Evolutionary conservation across 2,113 vertebrate species (phyloP), one percentile per base, ranked within the genome.

Genomic region (Nycticryphes semicollaris): DNA sequence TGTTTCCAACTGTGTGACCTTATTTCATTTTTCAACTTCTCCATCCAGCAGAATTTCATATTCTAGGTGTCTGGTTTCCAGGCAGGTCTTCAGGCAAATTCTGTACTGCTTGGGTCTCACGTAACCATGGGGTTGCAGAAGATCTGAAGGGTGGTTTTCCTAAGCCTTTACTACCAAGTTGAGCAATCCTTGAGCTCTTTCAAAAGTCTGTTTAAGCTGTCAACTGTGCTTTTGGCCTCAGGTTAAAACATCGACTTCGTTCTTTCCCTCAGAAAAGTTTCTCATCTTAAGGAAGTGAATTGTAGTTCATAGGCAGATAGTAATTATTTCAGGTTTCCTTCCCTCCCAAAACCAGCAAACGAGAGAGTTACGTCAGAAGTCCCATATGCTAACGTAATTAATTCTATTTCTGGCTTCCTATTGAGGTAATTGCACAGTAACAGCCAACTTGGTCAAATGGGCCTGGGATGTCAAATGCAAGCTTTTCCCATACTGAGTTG

Each of bases 291-390:
- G 92, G 93, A 93, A 91, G 69, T 45, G 33, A 64, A 39, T 72
- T 62, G 87, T 85, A 82, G 82, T 96, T 96, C 91, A 79, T 85
- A 87, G 94, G 82, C 45, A 82, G 80, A 84, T 64, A 94, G 84
- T 94, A 87, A 93, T 96, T 96, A 93, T 94, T 96, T 87, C 89
- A 83, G 43, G 25, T 89, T 97, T 97, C 96, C 94, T 95, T 96
- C 94, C 94, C 91, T 95, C 70, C 62, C n/a, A 7, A 70, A 93
- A 91, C 7, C 50, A 74, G 69, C 64, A 85, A 64, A 89, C 4
- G 69, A 69, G 85, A 64, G 48, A 93, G 73, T 89, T 87, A 23
- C 28, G 62, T 97, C 94, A 95, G 81, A 48, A 53, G 11, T 87
- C 39, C 57, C 78, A 24, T 93, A 87, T 62, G 96, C 70, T 96